A percentile compares a stretch with the other conserved stretches of the same genome.
Conservation (phyloP, 2,797 vertebrate species). For the Halcyon leucocephala region DNA sequence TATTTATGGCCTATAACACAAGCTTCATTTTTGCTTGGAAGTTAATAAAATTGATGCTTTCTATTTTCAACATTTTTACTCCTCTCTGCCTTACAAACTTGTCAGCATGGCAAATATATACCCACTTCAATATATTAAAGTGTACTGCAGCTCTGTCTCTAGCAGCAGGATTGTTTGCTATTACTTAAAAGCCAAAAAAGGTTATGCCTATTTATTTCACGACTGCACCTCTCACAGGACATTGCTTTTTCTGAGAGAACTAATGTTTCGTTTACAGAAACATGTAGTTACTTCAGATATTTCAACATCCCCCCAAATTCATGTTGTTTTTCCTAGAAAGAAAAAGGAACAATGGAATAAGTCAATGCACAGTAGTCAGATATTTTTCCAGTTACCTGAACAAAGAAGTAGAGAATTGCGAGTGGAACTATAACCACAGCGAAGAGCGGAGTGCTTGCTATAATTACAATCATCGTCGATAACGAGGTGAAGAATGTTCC, state of each 20-base stretch:
- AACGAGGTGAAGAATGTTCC: constrained; percentile 85
- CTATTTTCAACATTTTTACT: not conserved
- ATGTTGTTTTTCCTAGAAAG: not conserved
- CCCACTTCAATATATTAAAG: not conserved
- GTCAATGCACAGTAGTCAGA: not conserved
- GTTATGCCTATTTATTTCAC: not conserved
- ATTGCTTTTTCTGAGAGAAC: not conserved
- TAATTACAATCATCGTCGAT: constrained; percentile 90
- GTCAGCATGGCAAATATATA: not conserved
- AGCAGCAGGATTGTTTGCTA: not conserved
- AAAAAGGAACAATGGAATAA: not conserved
- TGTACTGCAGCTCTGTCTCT: not conserved
- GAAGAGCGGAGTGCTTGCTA: constrained; percentile 91
- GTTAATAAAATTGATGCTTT: not conserved
- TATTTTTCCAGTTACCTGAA: constrained; percentile 85
- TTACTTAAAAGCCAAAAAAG: not conserved
- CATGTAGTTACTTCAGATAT: not conserved
- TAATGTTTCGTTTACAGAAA: not conserved
- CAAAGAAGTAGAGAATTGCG: constrained; percentile 87
- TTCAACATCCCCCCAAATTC: not conserved
- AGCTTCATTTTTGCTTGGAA: not conserved
- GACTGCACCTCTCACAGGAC: not conserved
- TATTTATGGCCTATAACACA: not conserved
- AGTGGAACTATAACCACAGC: constrained; percentile 87
- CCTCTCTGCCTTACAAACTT: not conserved